phyloP scores from a whole-genome alignment of 2,797 vertebrate species.

The Phrynocephalus guinanensis region DNA sequence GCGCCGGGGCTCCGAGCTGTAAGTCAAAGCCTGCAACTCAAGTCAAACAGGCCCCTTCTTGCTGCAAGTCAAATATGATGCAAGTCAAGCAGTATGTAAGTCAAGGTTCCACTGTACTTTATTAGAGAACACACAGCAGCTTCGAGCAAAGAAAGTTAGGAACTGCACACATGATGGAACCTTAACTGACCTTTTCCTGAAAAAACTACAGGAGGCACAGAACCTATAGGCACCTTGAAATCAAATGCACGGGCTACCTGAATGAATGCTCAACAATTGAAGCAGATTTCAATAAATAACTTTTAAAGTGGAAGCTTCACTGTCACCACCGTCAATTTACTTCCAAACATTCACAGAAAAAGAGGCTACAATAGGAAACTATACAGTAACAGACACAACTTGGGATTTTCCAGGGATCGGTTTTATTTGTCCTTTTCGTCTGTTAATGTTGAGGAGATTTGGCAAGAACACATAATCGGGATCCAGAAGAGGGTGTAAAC shows the following conservation, averaged over 20 bases:
- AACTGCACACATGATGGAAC: background rate
- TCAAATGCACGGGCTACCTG: background rate
- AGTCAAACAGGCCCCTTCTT: too few relatives aligned
- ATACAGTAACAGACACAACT: background rate
- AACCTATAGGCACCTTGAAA: background rate
- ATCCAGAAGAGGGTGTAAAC: background rate
- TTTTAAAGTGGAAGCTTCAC: background rate
- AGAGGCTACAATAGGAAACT: background rate
- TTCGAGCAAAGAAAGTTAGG: conserved; percentile 1
- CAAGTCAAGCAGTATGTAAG: too few relatives aligned
- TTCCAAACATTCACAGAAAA: background rate
- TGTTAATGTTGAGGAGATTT: background rate
- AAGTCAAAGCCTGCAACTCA: too few relatives aligned
- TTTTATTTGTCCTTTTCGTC: background rate
- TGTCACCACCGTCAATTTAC: background rate
- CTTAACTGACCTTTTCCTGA: background rate
- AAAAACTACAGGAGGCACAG: background rate
- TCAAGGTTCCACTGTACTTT: background rate
- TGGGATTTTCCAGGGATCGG: background rate
- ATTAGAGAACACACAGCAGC: background rate
- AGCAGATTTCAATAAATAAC: conserved; percentile 15
- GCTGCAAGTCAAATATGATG: too few relatives aligned
- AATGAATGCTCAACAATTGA: conserved; percentile 7
- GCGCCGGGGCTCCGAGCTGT: too few relatives aligned
- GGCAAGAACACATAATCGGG: background rate